Percentiles rank a stretch among this genome's conserved stretches.
phyloP scores from a whole-genome alignment of 2,888 invertebrate species.

The Furcula furcula region DNA sequence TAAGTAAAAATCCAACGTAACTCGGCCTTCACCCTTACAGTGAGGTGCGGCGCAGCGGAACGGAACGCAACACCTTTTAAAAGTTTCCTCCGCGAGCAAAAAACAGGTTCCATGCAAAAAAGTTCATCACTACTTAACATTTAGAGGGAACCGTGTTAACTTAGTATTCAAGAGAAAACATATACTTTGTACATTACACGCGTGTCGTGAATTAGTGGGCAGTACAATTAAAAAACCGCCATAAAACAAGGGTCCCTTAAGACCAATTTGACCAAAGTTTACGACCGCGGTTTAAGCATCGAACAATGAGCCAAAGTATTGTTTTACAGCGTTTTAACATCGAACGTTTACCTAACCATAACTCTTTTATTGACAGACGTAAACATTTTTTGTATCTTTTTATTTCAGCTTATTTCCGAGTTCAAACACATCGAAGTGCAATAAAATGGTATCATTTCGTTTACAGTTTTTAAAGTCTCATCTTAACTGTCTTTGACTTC shows the following conservation, averaged over 20 bases:
- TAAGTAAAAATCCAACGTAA: too few species aligned
- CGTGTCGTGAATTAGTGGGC: too few species aligned
- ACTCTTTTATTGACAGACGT: conserved; percentile 46
- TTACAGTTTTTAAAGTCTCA: background rate
- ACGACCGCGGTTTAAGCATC: conserved; percentile 63
- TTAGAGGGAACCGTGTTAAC: too few species aligned
- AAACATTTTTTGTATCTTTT: conserved; percentile 25
- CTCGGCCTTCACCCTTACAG: too few species aligned
- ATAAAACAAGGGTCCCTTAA: conserved; percentile 51
- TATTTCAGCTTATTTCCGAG: conserved; percentile 9
- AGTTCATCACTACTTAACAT: too few species aligned
- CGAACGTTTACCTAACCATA: conserved; percentile 66
- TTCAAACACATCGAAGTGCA: conserved; percentile 19
- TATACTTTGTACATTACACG: too few species aligned
- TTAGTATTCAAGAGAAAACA: too few species aligned
- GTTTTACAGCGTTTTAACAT: conserved; percentile 64
- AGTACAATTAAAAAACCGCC: conserved; percentile 36
- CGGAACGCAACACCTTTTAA: too few species aligned
- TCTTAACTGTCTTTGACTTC: background rate
- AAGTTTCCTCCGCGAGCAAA: too few species aligned
- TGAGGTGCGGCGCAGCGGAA: too few species aligned
- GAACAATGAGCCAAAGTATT: conserved; percentile 69
- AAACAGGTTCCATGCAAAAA: too few species aligned
- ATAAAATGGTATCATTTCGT: conserved; percentile 21
- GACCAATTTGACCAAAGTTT: conserved; percentile 73